Evolutionary conservation across 1,140 invertebrate genomes (phyloP).

Genomic region (Diorhabda elongata): DNA sequence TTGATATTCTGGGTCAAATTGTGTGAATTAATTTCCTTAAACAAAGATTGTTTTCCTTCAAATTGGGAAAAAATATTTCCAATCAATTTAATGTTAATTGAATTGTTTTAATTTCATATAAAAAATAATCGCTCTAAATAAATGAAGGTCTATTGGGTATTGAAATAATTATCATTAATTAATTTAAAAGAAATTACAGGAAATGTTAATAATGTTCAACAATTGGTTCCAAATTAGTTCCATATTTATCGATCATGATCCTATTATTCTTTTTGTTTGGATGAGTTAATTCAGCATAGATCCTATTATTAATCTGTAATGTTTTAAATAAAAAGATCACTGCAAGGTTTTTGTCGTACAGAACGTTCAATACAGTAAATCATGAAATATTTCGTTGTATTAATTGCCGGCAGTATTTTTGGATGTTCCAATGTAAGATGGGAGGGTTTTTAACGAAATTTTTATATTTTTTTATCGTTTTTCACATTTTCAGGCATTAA

Average conservation of each 20-base stretch:
- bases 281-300: slow-evolving; percentile 32
- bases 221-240: slow-evolving; percentile 33
- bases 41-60: too few species aligned
- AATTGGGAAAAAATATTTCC: too few species aligned
- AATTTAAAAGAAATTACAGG: not conserved
- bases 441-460: too few species aligned
- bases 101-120: too few species aligned
- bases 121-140: too few species aligned
- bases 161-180: too few species aligned
- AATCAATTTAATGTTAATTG: too few species aligned
- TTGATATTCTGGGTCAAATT: too few species aligned
- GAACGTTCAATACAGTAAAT: slow-evolving; percentile 1
- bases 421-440: slow-evolving; percentile 7
- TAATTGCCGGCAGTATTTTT: not conserved
- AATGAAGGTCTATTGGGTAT: too few species aligned
- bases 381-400: not conserved
- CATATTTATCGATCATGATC: slow-evolving; percentile 17
- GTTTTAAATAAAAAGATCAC: too few species aligned
- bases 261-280: slow-evolving; percentile 18
- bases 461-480: not conserved
- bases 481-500: slow-evolving; percentile 31
- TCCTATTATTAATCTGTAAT: slow-evolving; percentile 26
- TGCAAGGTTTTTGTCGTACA: too few species aligned
- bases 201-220: slow-evolving; percentile 6
- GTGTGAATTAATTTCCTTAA: too few species aligned